Percentiles rank a stretch among this genome's conserved stretches.
Evolutionary conservation across 2,113 vertebrate genomes (phyloP).

Genomic region (Mus spicilegus): DNA sequence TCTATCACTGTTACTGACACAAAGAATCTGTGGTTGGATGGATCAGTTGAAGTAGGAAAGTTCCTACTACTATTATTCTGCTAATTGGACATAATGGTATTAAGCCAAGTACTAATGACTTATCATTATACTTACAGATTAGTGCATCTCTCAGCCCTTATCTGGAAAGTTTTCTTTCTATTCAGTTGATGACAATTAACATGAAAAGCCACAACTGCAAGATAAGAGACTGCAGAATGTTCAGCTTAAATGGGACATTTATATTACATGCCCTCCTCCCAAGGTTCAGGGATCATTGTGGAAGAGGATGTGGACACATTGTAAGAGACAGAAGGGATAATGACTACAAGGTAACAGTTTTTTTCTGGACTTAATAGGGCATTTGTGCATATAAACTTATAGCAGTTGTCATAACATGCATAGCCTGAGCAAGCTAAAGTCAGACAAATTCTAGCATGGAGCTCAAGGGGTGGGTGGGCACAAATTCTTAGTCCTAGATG

Average conservation of each 20-base stretch:
- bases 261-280: not conserved
- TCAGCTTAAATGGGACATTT: not conserved
- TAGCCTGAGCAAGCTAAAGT: not conserved
- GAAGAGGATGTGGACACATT: not conserved
- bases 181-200: not conserved
- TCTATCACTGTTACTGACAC: not conserved
- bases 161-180: not conserved
- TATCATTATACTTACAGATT: not conserved
- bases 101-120: not conserved
- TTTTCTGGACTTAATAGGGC: not conserved
- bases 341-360: not conserved
- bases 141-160: not conserved
- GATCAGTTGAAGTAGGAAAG: not conserved
- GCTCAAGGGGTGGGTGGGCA: not conserved
- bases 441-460: not conserved
- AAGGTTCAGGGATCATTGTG: not conserved
- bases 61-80: not conserved
- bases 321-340: not conserved
- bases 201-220: not conserved
- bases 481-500: not conserved
- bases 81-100: not conserved
- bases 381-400: not conserved
- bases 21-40: not conserved
- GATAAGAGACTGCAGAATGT: not conserved
- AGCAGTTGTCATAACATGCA: not conserved